Percentiles rank a stretch among this genome's conserved stretches.
These are phyloP conservation scores for Caracal caracal DNA, from an alignment of 2,113 vertebrate species.

Conservation along the genomic window DNA sequence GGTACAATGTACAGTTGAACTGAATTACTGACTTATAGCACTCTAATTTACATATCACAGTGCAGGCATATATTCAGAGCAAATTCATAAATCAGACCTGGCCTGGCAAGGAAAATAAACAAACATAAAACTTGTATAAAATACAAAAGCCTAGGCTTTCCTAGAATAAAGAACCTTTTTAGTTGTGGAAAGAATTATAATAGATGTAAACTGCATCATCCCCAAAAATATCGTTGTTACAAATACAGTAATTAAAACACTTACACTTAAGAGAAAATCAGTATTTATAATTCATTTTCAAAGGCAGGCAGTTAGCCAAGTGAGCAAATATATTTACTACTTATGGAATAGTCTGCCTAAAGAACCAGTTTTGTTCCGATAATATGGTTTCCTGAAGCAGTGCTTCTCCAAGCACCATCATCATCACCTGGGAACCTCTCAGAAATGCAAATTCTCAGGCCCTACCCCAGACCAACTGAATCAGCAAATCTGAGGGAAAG, in stretches of 20 bases:
- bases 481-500: background rate
- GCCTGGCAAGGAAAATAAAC: slow-evolving; percentile 50
- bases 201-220: background rate
- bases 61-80: slow-evolving; percentile 43
- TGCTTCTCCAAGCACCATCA: background rate
- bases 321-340: slow-evolving; percentile 46
- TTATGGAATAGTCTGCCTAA: background rate
- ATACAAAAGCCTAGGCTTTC: background rate
- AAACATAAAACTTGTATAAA: slow-evolving; percentile 46
- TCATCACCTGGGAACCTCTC: background rate
- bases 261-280: slow-evolving; percentile 14
- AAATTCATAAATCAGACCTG: slow-evolving; percentile 60
- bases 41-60: slow-evolving; percentile 53
- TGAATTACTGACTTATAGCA: slow-evolving; percentile 72
- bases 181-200: background rate
- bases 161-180: slow-evolving; percentile 35
- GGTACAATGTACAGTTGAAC: slow-evolving; percentile 65
- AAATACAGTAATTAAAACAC: slow-evolving; percentile 62
- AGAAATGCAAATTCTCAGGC: background rate
- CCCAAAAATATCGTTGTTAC: slow-evolving; percentile 59
- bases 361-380: slow-evolving; percentile 8
- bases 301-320: slow-evolving; percentile 50
- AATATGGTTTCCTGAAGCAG: background rate
- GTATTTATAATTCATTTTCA: slow-evolving; percentile 60
- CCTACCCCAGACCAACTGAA: background rate